Base-by-base conservation (phyloP, 2,797 vertebrate species). In the Trachurus trachurus region DNA sequence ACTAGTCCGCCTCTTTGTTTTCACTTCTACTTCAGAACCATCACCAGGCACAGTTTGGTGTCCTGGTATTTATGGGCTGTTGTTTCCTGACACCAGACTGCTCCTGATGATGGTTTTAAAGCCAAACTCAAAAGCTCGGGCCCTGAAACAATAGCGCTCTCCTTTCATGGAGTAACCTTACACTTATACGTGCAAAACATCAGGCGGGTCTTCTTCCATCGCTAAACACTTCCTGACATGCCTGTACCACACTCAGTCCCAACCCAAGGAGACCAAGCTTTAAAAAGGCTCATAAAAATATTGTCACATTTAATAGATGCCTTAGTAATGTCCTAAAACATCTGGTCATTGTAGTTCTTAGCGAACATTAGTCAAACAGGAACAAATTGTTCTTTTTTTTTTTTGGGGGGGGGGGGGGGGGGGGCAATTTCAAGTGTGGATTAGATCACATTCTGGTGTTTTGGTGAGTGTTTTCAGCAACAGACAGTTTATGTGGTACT, bases 71-170 rank as follows among this genome's bases (percentile, higher is more conserved):
- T 22, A 60, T 37, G 15, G 39, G 26, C 57, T 67, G 57, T 34
- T 39, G 29, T n/a, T 39, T 66, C 31, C 26, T 58, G 52, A 65
- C 53, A 49, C 16, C 49, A 40, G n/a, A 19, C 45, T 16, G 40
- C 42, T 71, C 21, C 54, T 61, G 61, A 16, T 53, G 29, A 45
- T 56, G 59, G 21, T 5, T 65, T 64, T 19, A 44, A 49, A 58
- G 66, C n/a, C 4, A 34, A 58, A 22, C 57, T 2, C 1, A 6
- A 66, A 66, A 31, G 7, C 17, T 16, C 5, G 16, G 16, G 31
- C 26, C 19, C 6, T 40, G 21, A 26, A 63, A 47, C 26, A 63
- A 31, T 12, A 44, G 9, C 44, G 15, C 21, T 26, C 12, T 64
- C 10, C 17, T 64, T 47, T 26, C 3, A 64, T 21, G 19, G 29